Evolutionary conservation across 2,797 vertebrate genomes (phyloP).

Genomic region (Falco novaeseelandiae): DNA sequence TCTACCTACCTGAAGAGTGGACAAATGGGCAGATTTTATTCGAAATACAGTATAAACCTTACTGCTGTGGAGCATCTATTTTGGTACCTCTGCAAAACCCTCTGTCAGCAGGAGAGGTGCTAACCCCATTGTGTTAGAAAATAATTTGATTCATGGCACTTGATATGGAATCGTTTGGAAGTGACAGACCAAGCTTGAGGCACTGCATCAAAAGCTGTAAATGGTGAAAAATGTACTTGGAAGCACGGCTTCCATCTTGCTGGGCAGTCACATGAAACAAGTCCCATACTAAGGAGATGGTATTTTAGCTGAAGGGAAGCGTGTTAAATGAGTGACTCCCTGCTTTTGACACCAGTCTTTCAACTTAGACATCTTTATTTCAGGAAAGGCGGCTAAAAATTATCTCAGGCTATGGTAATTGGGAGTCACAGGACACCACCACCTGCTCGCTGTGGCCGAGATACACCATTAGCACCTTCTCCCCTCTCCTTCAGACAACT

Average conservation of each 20-base stretch:
- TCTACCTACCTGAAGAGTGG: neutral
- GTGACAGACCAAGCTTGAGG: slow-evolving; percentile 35
- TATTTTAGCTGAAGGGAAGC: neutral
- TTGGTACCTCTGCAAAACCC: slow-evolving; percentile 25
- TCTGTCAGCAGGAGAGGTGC: slow-evolving; percentile 22
- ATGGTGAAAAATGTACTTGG: neutral
- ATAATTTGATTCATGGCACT: slow-evolving; percentile 65
- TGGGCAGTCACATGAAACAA: neutral
- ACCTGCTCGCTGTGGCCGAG: neutral
- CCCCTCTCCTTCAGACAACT: neutral
- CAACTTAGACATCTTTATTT: neutral
- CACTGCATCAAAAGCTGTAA: neutral
- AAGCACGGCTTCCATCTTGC: neutral
- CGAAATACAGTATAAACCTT: neutral
- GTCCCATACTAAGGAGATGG: neutral
- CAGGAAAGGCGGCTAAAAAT: neutral
- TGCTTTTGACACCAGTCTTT: neutral
- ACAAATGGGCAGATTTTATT: slow-evolving; percentile 24
- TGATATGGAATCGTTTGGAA: slow-evolving; percentile 30
- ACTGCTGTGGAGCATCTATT: slow-evolving; percentile 22
- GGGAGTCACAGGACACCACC: neutral
- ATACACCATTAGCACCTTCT: neutral
- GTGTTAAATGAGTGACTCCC: neutral
- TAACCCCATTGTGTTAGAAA: slow-evolving; percentile 64
- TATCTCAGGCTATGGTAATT: neutral